Conservation (phyloP, 2,797 vertebrate genomes). For the Cryptoprocta ferox region DNA sequence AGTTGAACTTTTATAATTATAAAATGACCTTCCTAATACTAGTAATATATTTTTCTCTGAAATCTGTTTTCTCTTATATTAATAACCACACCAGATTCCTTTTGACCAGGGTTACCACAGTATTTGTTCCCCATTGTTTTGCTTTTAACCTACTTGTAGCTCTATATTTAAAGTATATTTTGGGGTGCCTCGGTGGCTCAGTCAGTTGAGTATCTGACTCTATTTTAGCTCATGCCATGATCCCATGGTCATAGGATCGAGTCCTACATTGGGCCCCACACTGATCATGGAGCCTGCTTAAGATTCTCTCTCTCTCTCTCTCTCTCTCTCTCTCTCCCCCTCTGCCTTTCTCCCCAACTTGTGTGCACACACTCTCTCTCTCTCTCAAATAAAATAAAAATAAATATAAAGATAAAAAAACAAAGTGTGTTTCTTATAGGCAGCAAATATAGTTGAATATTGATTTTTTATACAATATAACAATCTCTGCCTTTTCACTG, state of each 20-base stretch:
- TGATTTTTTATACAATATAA: constrained; percentile 1
- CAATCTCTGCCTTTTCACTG: constrained; percentile 15
- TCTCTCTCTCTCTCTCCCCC: too few species aligned
- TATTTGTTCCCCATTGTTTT: background rate
- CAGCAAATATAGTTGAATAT: background rate
- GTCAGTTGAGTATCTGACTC: too few species aligned
- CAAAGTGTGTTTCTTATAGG: background rate
- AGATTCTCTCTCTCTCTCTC: too few species aligned
- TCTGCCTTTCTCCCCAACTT: too few species aligned
- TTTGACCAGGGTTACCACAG: background rate
- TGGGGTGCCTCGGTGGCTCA: too few species aligned
- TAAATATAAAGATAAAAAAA: too few species aligned
- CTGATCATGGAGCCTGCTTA: too few species aligned
- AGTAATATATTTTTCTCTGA: constrained; percentile 16
- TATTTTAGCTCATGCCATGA: too few species aligned
- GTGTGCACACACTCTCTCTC: too few species aligned
- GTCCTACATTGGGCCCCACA: too few species aligned
- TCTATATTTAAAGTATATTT: constrained; percentile 46
- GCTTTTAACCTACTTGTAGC: constrained; percentile 4
- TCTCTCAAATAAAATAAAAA: too few species aligned
- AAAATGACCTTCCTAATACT: background rate
- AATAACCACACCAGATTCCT: background rate
- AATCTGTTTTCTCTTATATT: constrained; percentile 34
- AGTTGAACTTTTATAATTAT: constrained; percentile 27
- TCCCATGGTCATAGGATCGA: too few species aligned